Evolutionary conservation across 2,797 vertebrate species (phyloP), one percentile per base, ranked within the genome.

Genomic region (Sebastes kiyomatsui): DNA sequence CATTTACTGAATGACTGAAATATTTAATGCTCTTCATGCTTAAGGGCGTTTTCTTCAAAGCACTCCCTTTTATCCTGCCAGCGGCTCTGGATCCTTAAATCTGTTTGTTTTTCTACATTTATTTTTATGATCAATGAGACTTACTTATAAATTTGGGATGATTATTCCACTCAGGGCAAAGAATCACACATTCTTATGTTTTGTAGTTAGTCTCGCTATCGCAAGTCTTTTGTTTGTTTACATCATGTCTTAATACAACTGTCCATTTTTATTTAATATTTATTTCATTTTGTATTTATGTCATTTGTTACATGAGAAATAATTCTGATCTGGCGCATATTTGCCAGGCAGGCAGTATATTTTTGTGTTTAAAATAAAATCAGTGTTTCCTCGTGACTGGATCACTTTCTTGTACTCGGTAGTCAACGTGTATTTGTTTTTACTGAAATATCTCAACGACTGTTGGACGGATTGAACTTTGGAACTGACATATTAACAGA

Each of bases 201-300:
- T 88, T 67, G 60, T 85, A 73, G 46, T 87, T 81, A 23, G 79
- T 90, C 73, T 87, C 80, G 83, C 27, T 66, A 52, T 82, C 81
- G 46, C 68, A 59, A 79, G 76, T 76, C 55, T 60, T 87, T 87
- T 89, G 20, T 91, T 87, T 90, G 89, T 94, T 95, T 94, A 94
- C 93, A 91, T 84, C 32, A 80, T 42, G 89, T 94, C 93, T 94
- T 95, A 92, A 88, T 87, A 84, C 88, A 90, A 81, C 77, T 91
- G 90, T 91, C 74, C 59, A 84, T 86, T 87, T 88, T 90, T 93
- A 96, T 96, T 96, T 96, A 96, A 94, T 96, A 96, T 96, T 96
- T 96, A 96, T 96, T 95, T 82, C 79, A 83, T 93, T 91, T 91
- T 92, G 80, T 96, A 95, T 96, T 93, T 94, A 96, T 96, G 93